Evolutionary conservation across 1,140 invertebrate genomes (phyloP), one percentile per base, ranked within the genome.

Genomic region (Lutraria rhynchaena): DNA sequence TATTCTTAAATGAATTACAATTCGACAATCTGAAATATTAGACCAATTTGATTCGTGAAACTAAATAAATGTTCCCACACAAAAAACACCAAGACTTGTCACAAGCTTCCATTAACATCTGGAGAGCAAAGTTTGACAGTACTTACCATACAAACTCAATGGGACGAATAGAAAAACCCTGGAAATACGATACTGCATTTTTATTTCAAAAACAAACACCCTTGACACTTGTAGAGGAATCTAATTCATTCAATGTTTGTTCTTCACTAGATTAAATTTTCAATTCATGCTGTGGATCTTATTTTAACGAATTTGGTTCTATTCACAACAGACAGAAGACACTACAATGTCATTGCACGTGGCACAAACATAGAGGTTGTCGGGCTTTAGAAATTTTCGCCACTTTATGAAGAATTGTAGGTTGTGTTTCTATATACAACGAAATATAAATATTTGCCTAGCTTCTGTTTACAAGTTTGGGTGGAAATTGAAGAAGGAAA

Each of bases 111-210:
- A 41, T 7, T 5, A 7, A 55, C n/a, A 37, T 53, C 27, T 67
- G 61, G 19, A 67, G 31, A 57, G 22, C 29, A 77, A 65, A 67
- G 17, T 67, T 67, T 67, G 49, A 67, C 61, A 44, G 75, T 55
- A 41, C 61, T 77, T 75, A 46, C 55, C 57, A 44, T 60, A 44
- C 35, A 29, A 1, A 31, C 13, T 67, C 46, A 65, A 77, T 46
- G 51, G 57, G 37, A 7, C 60, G 75, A 67, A 77, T 67, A 49
- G 17, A 44, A 67, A 37, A 67, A 77, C 41, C 19, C 31, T 29
- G 19, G 75, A 77, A 77, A 77, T 31, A 55, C 33, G 75, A 77
- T 77, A 67, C 51, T 65, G 51, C 75, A 65, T 57, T 77, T 77
- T 77, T 67, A 67, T 55, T 77, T 55, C 29, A 37, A 60, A 65